Evolutionary conservation across 2,113 vertebrate genomes (phyloP), one percentile per base, ranked within the genome.

Genomic region (Neotoma lepida): DNA sequence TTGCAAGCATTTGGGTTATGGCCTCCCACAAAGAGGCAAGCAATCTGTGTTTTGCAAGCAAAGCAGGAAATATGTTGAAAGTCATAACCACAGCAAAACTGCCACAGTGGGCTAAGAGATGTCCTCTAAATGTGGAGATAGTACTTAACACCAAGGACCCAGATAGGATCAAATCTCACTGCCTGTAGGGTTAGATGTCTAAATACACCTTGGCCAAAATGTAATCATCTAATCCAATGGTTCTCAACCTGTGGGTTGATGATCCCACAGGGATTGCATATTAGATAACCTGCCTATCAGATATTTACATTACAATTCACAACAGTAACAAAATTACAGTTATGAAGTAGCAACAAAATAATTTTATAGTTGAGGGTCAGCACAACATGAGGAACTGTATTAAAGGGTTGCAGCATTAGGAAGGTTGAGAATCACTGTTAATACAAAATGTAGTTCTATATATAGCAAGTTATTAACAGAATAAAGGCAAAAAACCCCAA

Each of bases 31-130:
- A 7, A 86, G 66, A 49, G 24, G 5, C 28, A 24, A 35, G 63
- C 22, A 17, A 14, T 64, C 77, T 86, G 44, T 73, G 14, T 96
- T 95, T 88, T 92, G 86, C 89, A 89, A 94, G 82, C 85, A 58
- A 86, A 80, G 54, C 89, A 86, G 91, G 94, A 96, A 95, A 39
- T 95, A 20, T 90, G 82, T 84, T 80, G 89, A 92, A 94, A 96
- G 73, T 35, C 33, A 35, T 70, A 92, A 93, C 91, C 91, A 70
- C 94, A 95, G 76, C 49, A 95, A 81, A 95, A 92, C n/a, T 82
- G 63, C 90, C 94, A 86, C 82, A 93, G 93, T 88, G 74, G 84
- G 49, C 86, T 3, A 24, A 86, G 44, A 90, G 49, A 35, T 51
- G 2, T 5, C 58, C 14, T 76, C 33, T 44, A 51, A 71, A 58